A percentile compares a stretch with the other conserved stretches of the same genome.
These are phyloP conservation scores for Lithobates pipiens DNA, from an alignment of 2,797 vertebrate genomes.

Conservation along the genomic window DNA sequence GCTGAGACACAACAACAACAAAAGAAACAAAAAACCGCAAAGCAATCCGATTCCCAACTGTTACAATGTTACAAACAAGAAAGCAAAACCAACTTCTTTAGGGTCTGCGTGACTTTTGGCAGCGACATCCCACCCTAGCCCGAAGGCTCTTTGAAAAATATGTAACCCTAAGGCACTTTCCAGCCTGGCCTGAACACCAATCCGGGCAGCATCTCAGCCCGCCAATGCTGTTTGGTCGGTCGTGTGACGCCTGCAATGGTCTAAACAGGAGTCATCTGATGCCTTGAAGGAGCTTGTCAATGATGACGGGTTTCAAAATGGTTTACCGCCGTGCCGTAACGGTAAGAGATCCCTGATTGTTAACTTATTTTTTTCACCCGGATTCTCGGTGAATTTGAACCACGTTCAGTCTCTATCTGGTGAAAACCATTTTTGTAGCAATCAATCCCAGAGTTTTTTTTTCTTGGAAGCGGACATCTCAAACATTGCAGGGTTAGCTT, in stretches of 20 bases:
- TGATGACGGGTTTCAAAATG: background rate
- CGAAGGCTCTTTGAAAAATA: background rate
- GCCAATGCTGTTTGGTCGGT: too few species aligned
- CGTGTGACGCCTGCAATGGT: background rate
- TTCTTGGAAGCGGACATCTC: background rate
- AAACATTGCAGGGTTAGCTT: constrained; percentile 16
- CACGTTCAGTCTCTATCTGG: too few species aligned
- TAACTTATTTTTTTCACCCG: background rate
- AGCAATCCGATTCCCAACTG: constrained; percentile 37
- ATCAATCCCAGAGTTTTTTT: background rate
- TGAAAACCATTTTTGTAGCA: background rate
- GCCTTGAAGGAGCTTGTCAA: background rate
- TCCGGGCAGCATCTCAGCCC: background rate
- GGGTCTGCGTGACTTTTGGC: background rate
- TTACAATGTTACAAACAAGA: constrained; percentile 17
- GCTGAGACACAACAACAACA: constrained; percentile 41
- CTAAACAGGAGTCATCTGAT: background rate
- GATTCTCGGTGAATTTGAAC: too few species aligned
- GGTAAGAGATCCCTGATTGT: constrained; percentile 36
- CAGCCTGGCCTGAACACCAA: background rate
- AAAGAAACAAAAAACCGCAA: constrained; percentile 33
- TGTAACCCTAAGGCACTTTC: background rate
- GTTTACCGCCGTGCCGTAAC: background rate
- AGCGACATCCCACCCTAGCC: background rate
- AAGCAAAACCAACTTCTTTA: background rate